phyloP scores from a whole-genome alignment of 1,140 invertebrate genomes.

The Aporrectodea caliginosa region DNA sequence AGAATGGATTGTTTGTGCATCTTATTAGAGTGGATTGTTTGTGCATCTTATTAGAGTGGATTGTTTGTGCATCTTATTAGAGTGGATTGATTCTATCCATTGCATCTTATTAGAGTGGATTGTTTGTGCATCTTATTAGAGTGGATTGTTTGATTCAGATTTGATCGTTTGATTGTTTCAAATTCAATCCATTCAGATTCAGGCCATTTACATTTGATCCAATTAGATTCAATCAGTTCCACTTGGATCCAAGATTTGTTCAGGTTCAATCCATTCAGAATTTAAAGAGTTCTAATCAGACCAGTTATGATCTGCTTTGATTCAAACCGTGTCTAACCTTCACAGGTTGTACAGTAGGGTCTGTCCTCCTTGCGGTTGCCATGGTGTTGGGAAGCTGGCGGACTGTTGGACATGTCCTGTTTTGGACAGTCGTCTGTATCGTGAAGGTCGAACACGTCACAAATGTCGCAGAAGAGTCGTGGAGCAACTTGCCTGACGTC shows the following conservation, averaged over 20 bases:
- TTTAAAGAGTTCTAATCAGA: neutral
- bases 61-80: too few species aligned
- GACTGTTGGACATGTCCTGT: slow-evolving; percentile 62
- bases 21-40: too few species aligned
- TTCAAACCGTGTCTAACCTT: slow-evolving; percentile 67
- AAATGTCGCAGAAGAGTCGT: slow-evolving; percentile 93
- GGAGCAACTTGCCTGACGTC: slow-evolving; percentile 45
- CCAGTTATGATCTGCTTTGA: neutral
- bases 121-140: too few species aligned
- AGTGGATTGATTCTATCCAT: too few species aligned
- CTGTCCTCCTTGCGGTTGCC: slow-evolving; percentile 61
- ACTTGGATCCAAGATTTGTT: neutral
- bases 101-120: too few species aligned
- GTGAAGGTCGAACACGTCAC: slow-evolving; percentile 91
- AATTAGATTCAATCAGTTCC: neutral
- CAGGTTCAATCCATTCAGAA: neutral
- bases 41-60: too few species aligned
- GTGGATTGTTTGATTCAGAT: too few species aligned
- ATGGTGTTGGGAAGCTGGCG: slow-evolving; percentile 54
- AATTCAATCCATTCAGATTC: slow-evolving; percentile 34
- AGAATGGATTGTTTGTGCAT: too few species aligned
- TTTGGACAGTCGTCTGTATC: slow-evolving; percentile 94
- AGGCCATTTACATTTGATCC: neutral
- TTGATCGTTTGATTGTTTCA: slow-evolving; percentile 30
- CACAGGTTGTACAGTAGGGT: slow-evolving; percentile 87